These are phyloP conservation scores for Myripristis jacobus DNA, from an alignment of 2,797 vertebrate genomes.

Conservation along the genomic window DNA sequence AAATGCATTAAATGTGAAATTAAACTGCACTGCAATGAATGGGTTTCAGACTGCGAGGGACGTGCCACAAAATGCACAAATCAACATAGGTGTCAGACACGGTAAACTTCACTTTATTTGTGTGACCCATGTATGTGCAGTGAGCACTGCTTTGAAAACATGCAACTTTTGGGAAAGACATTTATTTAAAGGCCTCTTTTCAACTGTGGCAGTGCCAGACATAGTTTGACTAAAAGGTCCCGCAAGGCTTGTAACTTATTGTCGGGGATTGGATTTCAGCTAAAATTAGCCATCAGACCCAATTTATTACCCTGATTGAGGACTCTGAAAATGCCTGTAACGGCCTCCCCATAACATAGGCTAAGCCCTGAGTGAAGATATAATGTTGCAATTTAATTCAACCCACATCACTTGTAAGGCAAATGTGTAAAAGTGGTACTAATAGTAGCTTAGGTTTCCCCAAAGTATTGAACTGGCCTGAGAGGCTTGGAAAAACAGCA, in stretches of 20 bases:
- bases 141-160: constrained; percentile 68
- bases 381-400: constrained; percentile 77
- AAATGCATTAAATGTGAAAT: constrained; percentile 46
- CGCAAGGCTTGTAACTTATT: constrained; percentile 92
- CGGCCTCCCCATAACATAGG: constrained; percentile 66
- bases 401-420: constrained; percentile 71
- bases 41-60: constrained; percentile 20
- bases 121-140: constrained; percentile 57
- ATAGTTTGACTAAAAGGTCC: constrained; percentile 83
- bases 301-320: constrained; percentile 93
- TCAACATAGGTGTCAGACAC: constrained; percentile 58
- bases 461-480: constrained; percentile 65
- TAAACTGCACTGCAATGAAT: constrained; percentile 24
- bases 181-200: constrained; percentile 74
- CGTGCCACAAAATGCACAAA: constrained; percentile 44
- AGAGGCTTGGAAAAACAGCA: constrained; percentile 70
- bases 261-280: constrained; percentile 92
- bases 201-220: constrained; percentile 79
- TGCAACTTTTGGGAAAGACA: constrained; percentile 65
- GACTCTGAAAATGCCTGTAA: constrained; percentile 86
- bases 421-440: constrained; percentile 74
- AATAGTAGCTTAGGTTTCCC: constrained; percentile 73
- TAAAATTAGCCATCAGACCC: constrained; percentile 95
- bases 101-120: constrained; percentile 67
- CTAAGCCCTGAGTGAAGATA: constrained; percentile 68